Base-by-base conservation (phyloP, 2,113 vertebrate species). In the Toxotes chatareus region DNA sequence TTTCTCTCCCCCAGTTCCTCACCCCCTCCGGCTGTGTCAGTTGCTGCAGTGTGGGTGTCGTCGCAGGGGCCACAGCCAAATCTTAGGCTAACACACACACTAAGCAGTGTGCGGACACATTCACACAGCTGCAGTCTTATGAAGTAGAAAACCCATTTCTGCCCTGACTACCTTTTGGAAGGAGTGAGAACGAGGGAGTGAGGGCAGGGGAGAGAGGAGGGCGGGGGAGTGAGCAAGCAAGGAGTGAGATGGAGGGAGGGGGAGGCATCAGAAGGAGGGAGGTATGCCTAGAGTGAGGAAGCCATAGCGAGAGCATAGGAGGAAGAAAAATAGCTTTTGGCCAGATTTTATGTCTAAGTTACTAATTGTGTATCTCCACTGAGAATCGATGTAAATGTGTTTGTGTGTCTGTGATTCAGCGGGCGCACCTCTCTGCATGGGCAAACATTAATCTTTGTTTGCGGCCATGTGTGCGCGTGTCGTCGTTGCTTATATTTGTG, bases 1-100 rank as follows among this genome's bases (percentile, higher is more conserved):
- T 56, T 19, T 0, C 13, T 57, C 75, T 57, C 56, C 42, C 82
- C 82, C 4, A 2, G 17, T 74, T 76, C 44, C 57, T 59, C 67
- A 5, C 73, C 82, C 65, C 85, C 68, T 80, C 49, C 38, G 65
- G 85, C 76, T 82, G 85, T 91, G 84, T 88, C 82, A 90, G 76
- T 87, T 63, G 75, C 89, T 84, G 85, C 83, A 79, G 81, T 85
- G 86, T 90, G 84, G 80, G 83, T 86, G 89, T 87, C 67, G 57
- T 89, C 56, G 59, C 82, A 73, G 65, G 31, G 60, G 31, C 79
- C 69, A 38, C 73, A 57, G 76, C 83, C 73, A 85, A 72, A 85
- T 83, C 53, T 81, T 34, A 2, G 32, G 56, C 44, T 60, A 23
- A 61, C 66, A 66, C 59, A 66, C 63, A 53, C 64, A 13, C 27